phyloP scores from a whole-genome alignment of 2,113 vertebrate genomes.

The Spea bombifrons region DNA sequence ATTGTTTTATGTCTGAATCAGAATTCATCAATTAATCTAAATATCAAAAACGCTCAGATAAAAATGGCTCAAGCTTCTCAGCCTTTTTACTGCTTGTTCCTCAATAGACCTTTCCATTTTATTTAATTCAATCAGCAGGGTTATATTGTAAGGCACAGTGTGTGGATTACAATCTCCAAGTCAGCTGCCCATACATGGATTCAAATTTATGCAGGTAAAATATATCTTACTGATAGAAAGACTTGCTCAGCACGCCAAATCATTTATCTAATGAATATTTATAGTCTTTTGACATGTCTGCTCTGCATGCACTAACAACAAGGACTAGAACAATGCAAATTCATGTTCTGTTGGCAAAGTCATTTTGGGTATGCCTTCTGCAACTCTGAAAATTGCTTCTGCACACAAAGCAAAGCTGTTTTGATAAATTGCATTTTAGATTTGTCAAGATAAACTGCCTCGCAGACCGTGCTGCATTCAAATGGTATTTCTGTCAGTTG shows the following conservation, averaged over 20 bases:
- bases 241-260: slow-evolving; percentile 19
- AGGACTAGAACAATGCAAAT: slow-evolving; percentile 25
- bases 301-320: slow-evolving; percentile 19
- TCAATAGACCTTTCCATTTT: background rate
- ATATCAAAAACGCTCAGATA: background rate
- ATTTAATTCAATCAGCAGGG: slow-evolving; percentile 9
- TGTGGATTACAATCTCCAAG: slow-evolving; percentile 8
- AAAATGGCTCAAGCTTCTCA: background rate
- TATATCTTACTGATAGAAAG: slow-evolving; percentile 22
- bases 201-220: slow-evolving; percentile 5
- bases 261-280: slow-evolving; percentile 37
- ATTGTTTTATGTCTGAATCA: too few species aligned
- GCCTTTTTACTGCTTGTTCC: background rate
- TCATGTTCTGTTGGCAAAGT: background rate
- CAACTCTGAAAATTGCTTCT: background rate
- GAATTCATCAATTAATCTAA: background rate
- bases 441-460: slow-evolving; percentile 16
- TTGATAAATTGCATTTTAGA: slow-evolving; percentile 15
- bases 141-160: slow-evolving; percentile 4
- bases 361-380: background rate
- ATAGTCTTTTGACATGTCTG: slow-evolving; percentile 1
- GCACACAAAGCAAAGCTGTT: background rate
- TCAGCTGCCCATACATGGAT: background rate
- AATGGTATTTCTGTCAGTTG: background rate
- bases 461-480: background rate